Evolutionary conservation across 1,140 invertebrate genomes (phyloP).

Genomic region (Diabrotica undecimpunctata): DNA sequence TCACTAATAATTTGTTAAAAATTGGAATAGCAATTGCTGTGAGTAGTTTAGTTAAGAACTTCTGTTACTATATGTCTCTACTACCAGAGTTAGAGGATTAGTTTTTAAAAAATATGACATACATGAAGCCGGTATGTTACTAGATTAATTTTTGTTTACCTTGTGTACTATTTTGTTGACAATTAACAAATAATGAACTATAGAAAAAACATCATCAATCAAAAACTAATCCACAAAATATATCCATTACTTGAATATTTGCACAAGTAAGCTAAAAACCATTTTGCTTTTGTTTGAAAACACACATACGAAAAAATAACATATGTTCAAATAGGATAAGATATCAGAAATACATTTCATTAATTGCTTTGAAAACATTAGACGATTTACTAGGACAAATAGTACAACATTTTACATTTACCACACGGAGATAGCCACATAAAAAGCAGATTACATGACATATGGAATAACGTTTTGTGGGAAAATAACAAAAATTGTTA

Average conservation of each 20-base stretch:
- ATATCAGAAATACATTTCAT: constrained; percentile 33
- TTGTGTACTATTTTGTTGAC: background rate
- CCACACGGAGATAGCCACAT: background rate
- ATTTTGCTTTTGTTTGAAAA: constrained; percentile 11
- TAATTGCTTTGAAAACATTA: constrained; percentile 30
- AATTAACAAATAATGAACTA: background rate
- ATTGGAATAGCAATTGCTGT: too few relatives aligned
- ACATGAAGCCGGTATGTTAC: too few relatives aligned
- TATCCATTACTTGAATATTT: constrained; percentile 10
- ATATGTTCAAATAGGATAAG: constrained; percentile 36
- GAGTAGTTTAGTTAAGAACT: too few relatives aligned
- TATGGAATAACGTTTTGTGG: background rate
- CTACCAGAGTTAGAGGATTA: too few relatives aligned
- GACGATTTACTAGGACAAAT: constrained; percentile 27
- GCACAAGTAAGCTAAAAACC: constrained; percentile 10
- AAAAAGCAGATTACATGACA: background rate
- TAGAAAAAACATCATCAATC: background rate
- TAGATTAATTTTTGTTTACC: background rate
- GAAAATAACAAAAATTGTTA: background rate
- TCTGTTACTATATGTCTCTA: too few relatives aligned
- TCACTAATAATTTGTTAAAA: too few relatives aligned
- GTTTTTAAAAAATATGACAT: too few relatives aligned
- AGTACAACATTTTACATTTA: constrained; percentile 29
- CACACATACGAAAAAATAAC: constrained; percentile 24
- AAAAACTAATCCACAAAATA: constrained; percentile 7